phyloP scores from a whole-genome alignment of 2,888 invertebrate genomes.

The Diloba caeruleocephala region DNA sequence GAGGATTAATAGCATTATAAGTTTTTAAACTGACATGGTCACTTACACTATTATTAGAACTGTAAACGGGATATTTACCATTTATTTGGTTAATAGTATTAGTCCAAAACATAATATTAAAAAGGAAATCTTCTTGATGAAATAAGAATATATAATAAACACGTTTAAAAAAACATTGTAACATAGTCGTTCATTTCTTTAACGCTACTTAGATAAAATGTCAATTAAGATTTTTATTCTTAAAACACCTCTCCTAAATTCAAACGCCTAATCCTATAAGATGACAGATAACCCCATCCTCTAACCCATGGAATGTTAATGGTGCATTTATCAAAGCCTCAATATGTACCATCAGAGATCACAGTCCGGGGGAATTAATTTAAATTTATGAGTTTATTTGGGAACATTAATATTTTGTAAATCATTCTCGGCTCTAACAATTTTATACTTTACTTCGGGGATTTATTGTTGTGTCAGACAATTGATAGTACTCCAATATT shows the following conservation, averaged over 20 bases:
- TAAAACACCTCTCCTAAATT: slow-evolving; percentile 47
- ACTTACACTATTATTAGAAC: no score
- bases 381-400: slow-evolving; percentile 66
- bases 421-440: slow-evolving; percentile 34
- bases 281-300: slow-evolving; percentile 61
- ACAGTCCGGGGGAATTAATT: slow-evolving; percentile 61
- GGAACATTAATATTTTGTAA: slow-evolving; percentile 44
- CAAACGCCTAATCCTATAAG: slow-evolving; percentile 64
- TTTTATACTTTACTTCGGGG: slow-evolving; percentile 34
- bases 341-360: slow-evolving; percentile 45
- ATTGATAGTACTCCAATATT: slow-evolving; percentile 37
- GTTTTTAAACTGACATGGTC: no score
- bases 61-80: no score
- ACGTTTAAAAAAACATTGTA: no score
- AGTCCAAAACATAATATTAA: no score
- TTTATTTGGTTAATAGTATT: no score
- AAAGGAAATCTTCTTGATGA: no score
- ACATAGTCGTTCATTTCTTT: slow-evolving; percentile 30
- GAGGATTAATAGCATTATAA: no score
- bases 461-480: slow-evolving; percentile 32
- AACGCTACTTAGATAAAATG: slow-evolving; percentile 48
- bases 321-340: slow-evolving; percentile 77
- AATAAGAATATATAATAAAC: no score
- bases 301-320: slow-evolving; percentile 77
- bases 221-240: slow-evolving; percentile 50